Conservation (phyloP, 2,888 invertebrate species). For the Cephus spinipes region DNA sequence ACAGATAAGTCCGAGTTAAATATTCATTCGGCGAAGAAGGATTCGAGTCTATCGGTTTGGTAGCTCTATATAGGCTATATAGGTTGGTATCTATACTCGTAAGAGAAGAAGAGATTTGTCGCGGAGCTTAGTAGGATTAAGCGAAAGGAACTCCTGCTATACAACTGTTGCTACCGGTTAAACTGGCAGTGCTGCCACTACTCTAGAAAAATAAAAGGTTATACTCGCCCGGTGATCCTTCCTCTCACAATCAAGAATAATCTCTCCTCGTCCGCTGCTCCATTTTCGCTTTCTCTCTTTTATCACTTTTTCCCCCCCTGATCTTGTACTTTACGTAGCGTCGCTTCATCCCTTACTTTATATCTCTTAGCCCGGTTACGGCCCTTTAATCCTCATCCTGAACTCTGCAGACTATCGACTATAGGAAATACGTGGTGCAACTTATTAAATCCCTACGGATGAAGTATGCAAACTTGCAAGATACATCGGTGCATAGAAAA, state of each 20-base stretch:
- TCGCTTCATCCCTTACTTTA: not conserved
- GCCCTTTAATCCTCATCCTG: not conserved
- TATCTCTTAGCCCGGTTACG: not conserved
- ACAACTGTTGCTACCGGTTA: not conserved
- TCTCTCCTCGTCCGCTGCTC: conserved; percentile 13
- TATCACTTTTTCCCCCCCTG: conserved; percentile 4
- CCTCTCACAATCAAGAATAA: conserved; percentile 7
- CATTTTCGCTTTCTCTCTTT: conserved; percentile 10
- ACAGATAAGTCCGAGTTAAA: conserved; percentile 49
- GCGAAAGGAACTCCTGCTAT: conserved; percentile 28
- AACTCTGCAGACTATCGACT: not conserved
- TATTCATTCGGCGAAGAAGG: conserved; percentile 47
- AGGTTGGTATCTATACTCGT: not conserved
- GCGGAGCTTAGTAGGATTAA: conserved; percentile 39
- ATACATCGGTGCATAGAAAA: not conserved
- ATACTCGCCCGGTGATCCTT: not conserved
- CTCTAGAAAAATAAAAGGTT: not conserved
- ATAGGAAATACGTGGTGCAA: not conserved
- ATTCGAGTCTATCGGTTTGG: not conserved
- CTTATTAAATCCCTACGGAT: not conserved
- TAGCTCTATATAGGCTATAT: not conserved
- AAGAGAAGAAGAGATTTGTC: conserved; percentile 34
- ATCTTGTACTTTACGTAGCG: not conserved
- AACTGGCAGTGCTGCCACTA: not conserved
- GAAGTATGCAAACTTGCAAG: not conserved